phyloP scores from a whole-genome alignment of 2,113 vertebrate genomes.

The Regulus satrapa region DNA sequence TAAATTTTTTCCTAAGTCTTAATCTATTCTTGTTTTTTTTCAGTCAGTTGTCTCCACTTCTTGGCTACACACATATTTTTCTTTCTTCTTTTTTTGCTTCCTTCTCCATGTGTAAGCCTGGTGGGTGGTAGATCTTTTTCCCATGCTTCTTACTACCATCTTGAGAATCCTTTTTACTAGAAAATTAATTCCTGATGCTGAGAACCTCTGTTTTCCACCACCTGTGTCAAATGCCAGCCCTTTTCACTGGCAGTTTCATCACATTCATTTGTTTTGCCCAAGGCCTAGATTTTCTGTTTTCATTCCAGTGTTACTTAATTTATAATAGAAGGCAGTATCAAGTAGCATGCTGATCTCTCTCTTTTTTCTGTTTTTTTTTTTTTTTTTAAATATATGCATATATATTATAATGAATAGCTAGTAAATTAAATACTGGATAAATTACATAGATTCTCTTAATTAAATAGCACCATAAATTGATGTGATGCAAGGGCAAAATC shows the following conservation, averaged over 20 bases:
- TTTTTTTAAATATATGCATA: no score
- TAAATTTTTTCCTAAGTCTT: neutral
- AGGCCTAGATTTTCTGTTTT: neutral
- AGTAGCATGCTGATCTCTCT: neutral
- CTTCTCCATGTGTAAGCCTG: neutral
- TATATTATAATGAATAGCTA: neutral
- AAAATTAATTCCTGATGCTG: neutral
- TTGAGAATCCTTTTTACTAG: neutral
- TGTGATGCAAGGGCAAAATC: neutral
- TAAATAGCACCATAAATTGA: neutral
- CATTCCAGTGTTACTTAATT: neutral
- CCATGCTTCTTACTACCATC: neutral
- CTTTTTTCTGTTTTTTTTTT: neutral
- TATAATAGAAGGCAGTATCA: neutral
- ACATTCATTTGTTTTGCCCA: neutral
- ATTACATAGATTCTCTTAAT: neutral
- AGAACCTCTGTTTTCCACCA: neutral
- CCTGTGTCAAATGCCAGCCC: neutral
- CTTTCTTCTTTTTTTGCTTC: neutral
- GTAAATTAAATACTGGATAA: neutral
- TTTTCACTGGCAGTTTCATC: neutral
- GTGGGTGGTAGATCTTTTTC: slow-evolving; percentile 2
- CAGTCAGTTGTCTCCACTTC: neutral
- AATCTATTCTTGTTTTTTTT: neutral
- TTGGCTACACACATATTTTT: neutral